Conservation (phyloP, 2,113 vertebrate genomes). For the Anseranas semipalmata region DNA sequence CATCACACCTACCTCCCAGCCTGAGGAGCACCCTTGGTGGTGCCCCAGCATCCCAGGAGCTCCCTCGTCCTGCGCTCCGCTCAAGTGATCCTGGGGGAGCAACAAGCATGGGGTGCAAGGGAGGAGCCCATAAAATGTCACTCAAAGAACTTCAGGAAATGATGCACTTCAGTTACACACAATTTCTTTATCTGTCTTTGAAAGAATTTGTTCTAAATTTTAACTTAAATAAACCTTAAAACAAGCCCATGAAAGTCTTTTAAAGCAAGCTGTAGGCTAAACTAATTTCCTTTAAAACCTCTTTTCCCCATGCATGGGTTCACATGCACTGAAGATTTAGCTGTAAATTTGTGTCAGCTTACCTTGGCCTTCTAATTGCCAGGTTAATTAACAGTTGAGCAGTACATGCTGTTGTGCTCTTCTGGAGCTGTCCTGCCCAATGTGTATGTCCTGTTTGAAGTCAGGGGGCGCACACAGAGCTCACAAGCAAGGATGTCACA, state of each 20-base stretch:
- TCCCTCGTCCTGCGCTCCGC: accelerated
- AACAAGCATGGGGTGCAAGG: background rate
- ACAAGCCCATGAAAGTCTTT: background rate
- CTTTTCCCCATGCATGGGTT: background rate
- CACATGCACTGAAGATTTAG: background rate
- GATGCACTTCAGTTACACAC: background rate
- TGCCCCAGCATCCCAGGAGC: background rate
- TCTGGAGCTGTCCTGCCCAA: background rate
- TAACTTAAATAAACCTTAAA: background rate
- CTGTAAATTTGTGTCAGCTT: background rate
- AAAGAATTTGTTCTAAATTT: background rate
- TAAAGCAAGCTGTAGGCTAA: background rate
- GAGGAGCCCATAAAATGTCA: background rate
- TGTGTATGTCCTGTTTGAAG: background rate
- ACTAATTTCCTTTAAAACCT: background rate
- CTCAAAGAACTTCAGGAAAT: background rate
- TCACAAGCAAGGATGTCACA: background rate
- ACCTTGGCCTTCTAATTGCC: background rate
- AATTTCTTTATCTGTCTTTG: background rate
- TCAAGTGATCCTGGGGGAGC: background rate
- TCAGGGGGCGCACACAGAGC: background rate
- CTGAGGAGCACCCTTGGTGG: background rate
- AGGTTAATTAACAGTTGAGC: background rate
- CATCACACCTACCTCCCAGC: background rate
- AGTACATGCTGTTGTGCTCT: background rate